Percentiles rank a stretch among this genome's conserved stretches.
These are phyloP conservation scores for Ginglymostoma cirratum DNA, from an alignment of 2,113 vertebrate species.

Conservation along the genomic window DNA sequence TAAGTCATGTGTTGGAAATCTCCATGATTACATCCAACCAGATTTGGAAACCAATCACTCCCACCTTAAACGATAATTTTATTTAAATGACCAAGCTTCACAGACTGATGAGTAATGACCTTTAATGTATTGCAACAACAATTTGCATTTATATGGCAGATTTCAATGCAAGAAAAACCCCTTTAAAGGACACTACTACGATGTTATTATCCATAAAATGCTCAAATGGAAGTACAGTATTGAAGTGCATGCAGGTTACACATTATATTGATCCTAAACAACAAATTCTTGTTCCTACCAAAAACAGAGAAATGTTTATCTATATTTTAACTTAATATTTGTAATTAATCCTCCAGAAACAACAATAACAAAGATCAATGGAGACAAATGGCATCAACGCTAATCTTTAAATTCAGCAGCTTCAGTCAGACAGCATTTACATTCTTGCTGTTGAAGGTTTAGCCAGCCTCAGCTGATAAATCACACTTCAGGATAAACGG, in stretches of 20 bases:
- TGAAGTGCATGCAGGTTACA: not conserved
- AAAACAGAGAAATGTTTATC: not conserved
- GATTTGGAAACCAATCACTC: not conserved
- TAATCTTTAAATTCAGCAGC: not conserved
- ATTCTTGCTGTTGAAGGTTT: not conserved
- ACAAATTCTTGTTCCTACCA: not conserved
- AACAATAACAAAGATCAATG: not conserved
- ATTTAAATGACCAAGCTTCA: not conserved
- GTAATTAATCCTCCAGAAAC: not conserved
- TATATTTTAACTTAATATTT: not conserved
- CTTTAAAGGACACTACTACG: not conserved
- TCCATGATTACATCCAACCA: not conserved
- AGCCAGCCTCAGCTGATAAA: not conserved
- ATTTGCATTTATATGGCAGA: not conserved
- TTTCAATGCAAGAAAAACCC: not conserved
- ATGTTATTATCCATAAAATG: not conserved
- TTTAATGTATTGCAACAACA: not conserved
- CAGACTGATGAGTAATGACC: not conserved
- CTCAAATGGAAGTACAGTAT: not conserved
- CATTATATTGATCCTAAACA: not conserved
- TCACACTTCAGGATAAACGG: conserved; percentile 13
- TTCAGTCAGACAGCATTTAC: not conserved
- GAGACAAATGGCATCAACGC: too few species aligned
- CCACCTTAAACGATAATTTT: not conserved
- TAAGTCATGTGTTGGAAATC: not conserved